Evolutionary conservation across 2,113 vertebrate species (phyloP).

Genomic region (Panthera uncia): DNA sequence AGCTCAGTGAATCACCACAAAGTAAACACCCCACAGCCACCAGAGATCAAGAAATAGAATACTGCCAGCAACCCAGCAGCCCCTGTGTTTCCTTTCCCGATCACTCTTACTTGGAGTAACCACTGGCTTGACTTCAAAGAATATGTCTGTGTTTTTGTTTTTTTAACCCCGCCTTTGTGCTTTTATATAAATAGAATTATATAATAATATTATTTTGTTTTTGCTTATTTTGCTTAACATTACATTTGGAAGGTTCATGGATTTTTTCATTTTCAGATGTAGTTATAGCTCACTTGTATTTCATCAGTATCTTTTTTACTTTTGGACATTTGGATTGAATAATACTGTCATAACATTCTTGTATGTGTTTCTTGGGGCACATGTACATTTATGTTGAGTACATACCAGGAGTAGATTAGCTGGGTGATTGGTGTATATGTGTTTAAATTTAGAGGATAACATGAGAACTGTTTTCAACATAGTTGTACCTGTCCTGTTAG

Average conservation of each 20-base stretch:
- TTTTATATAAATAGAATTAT: constrained; percentile 22
- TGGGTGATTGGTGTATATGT: background rate
- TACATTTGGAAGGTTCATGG: background rate
- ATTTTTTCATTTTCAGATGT: background rate
- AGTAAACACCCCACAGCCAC: background rate
- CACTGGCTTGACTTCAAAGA: background rate
- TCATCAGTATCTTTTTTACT: background rate
- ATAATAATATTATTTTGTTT: background rate
- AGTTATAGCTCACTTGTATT: background rate
- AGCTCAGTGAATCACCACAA: background rate
- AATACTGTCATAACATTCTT: background rate
- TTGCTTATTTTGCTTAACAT: background rate
- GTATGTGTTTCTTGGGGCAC: background rate
- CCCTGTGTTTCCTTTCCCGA: background rate
- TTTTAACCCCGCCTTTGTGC: background rate
- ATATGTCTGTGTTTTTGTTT: background rate
- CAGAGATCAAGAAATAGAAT: background rate
- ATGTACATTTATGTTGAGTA: background rate
- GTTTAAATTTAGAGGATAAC: constrained; percentile 15
- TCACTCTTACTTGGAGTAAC: background rate
- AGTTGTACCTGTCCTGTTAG: background rate
- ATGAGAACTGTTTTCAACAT: constrained; percentile 2
- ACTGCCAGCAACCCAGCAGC: background rate
- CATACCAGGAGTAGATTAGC: background rate
- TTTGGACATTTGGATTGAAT: background rate